Evolutionary conservation across 2,113 vertebrate species (phyloP).

Genomic region (Chitala chitala): DNA sequence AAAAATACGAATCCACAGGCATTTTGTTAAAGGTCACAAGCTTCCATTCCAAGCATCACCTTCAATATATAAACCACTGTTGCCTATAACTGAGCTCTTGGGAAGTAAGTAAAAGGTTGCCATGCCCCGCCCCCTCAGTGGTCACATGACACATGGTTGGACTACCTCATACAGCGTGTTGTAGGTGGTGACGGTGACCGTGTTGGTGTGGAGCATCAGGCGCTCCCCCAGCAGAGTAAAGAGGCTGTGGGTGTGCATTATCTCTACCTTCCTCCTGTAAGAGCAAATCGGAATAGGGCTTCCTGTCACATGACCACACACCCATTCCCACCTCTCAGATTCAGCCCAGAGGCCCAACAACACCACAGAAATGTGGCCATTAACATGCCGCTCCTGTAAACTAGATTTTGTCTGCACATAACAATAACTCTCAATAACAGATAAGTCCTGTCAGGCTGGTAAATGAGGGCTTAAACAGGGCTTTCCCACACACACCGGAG

Average conservation of each 20-base stretch:
- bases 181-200: conserved; percentile 93
- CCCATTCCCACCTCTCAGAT: too few relatives aligned
- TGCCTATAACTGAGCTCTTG: too few relatives aligned
- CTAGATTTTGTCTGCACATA: too few relatives aligned
- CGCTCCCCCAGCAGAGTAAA: conserved; percentile 95
- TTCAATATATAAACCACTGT: not conserved
- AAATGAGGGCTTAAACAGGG: too few relatives aligned
- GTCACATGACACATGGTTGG: not conserved
- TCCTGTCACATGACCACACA: not conserved
- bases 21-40: not conserved
- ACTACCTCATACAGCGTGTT: conserved; percentile 96
- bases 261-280: conserved; percentile 92
- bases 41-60: not conserved
- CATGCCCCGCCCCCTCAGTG: not conserved
- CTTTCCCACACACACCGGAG: too few relatives aligned
- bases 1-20: too few relatives aligned
- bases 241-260: conserved; percentile 98
- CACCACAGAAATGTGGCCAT: too few relatives aligned
- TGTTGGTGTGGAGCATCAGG: conserved; percentile 96
- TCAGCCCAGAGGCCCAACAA: not conserved
- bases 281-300: not conserved
- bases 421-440: too few relatives aligned
- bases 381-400: too few relatives aligned
- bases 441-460: too few relatives aligned
- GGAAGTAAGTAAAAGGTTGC: too few relatives aligned